Base-by-base conservation (phyloP, 2,113 vertebrate species). In the Lepus europaeus region DNA sequence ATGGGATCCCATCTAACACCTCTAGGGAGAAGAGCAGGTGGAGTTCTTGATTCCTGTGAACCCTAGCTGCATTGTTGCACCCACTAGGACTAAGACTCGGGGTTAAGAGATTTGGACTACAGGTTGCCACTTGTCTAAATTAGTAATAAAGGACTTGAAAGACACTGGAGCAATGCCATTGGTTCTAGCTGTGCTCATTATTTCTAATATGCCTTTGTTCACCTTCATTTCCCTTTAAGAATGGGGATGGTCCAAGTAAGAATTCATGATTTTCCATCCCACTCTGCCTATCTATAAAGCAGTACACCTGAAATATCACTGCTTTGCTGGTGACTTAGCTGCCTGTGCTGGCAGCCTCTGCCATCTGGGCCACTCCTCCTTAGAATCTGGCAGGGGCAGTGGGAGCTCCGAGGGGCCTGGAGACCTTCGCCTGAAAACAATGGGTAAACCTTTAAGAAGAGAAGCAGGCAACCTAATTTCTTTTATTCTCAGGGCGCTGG, bases 391-490 rank as follows among this genome's bases (percentile, higher is more conserved):
- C 77, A 61, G 59, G 27, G 31, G 27, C 25, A 49, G 2, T 17
- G 70, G 49, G 68, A 96, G 51, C 29, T 12, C 4, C 29, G 63
- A 74, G 78, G 22, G 10, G 39, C 53, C 20, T 4, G 68, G 77
- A 1, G 0, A 70, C 87, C 89, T 96, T 95, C 93, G 97, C 96
- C 93, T 97, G 93, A 94, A 82, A 87, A 97, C 61, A 89, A 77
- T 1, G 94, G 79, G 72, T 33, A 87, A 63, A 61, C 33, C 93
- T 97, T 97, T 94, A 45, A 94, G 88, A 36, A 31, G 45, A 96
- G 31, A 95, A 93, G 92, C 70, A 84, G 96, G 94, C 81, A 91
- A 91, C 20, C 93, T 93, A 23, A 95, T 98, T 96, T 97, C 84
- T 95, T 85, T 91, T 95, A 51, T 69, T 97, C 66, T 76, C 76